Base-by-base conservation (phyloP, 2,888 invertebrate genomes). In the Acronicta psi region DNA sequence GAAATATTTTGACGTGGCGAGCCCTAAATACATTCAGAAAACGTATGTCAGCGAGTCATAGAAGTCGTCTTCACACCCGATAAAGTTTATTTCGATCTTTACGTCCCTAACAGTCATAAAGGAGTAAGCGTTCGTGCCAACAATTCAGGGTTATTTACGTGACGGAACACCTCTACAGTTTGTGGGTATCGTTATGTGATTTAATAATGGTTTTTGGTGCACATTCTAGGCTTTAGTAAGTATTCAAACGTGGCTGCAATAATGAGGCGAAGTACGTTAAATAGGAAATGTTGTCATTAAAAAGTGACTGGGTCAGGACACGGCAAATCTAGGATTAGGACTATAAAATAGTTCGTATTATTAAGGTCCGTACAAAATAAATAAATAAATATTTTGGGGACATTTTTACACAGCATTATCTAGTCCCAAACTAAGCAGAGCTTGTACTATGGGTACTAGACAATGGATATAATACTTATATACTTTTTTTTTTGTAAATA, bases 71-170 rank as follows among this genome's bases (percentile, higher is more conserved):
- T 77, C 72, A 47, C 75, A 76, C 64, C 65, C 75, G 69, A 81
- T 82, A 75, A 81, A 77, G 77, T 80, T 82, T 84, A 84, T 84
- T 84, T 84, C 71, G 58, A 82, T 80, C 81, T 84, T 83, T 82
- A 83, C 69, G 69, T 64, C 78, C 75, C 79, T 80, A 82, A 76
- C 61, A 54, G 78, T 80, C 76, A 75, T 84, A 80, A 84, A 81
- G 75, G 70, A 77, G 74, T 73, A 69, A 73, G 45, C 50, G 49
- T 20, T 47, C 75, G 65, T 84, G 84, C 84, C 84, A 84, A 82
- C 84, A 77, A 81, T 80, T 56, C 68, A 53, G 60, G 60, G 64
- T 63, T 79, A 79, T 78, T 75, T 75, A 72, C 61, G 70, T 65
- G 68, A 54, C 60, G 23, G 46, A 73, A 79, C 70, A 75, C 58